Percentiles rank a stretch among this genome's conserved stretches.
These are phyloP conservation scores for Hyposoter dolosus DNA, from an alignment of 2,888 invertebrate genomes.

Conservation along the genomic window DNA sequence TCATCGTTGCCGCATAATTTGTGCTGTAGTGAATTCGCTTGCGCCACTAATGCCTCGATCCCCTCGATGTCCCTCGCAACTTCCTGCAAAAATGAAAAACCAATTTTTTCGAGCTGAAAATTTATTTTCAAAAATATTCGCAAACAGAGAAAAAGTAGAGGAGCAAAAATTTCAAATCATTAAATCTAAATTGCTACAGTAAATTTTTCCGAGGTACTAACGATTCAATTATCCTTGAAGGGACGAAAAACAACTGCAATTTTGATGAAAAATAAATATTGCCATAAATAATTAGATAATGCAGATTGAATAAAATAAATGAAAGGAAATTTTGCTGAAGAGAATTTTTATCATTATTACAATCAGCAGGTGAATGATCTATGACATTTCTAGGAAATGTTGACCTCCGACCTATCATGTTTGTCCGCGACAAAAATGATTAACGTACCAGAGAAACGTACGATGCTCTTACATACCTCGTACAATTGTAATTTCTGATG, in stretches of 20 bases:
- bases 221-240: too few relatives aligned
- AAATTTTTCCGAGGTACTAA: too few relatives aligned
- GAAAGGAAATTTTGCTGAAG: background rate
- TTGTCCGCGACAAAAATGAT: background rate
- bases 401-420: slow-evolving; percentile 16
- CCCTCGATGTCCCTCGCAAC: slow-evolving; percentile 83
- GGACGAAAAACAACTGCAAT: background rate
- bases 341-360: background rate
- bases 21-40: slow-evolving; percentile 86
- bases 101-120: background rate
- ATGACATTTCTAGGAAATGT: background rate
- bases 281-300: background rate
- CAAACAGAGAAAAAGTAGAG: background rate
- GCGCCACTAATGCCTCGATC: slow-evolving; percentile 86
- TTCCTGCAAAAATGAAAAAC: slow-evolving; percentile 73
- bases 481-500: slow-evolving; percentile 79
- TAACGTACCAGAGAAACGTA: background rate
- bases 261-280: background rate
- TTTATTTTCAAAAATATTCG: background rate
- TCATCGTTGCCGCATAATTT: slow-evolving; percentile 85
- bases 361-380: background rate
- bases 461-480: slow-evolving; percentile 74
- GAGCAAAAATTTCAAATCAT: too few relatives aligned
- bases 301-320: background rate
- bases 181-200: too few relatives aligned